Evolutionary conservation across 2,113 vertebrate species (phyloP), one percentile per base, ranked within the genome.

Genomic region (Triplophysa siluroides): DNA sequence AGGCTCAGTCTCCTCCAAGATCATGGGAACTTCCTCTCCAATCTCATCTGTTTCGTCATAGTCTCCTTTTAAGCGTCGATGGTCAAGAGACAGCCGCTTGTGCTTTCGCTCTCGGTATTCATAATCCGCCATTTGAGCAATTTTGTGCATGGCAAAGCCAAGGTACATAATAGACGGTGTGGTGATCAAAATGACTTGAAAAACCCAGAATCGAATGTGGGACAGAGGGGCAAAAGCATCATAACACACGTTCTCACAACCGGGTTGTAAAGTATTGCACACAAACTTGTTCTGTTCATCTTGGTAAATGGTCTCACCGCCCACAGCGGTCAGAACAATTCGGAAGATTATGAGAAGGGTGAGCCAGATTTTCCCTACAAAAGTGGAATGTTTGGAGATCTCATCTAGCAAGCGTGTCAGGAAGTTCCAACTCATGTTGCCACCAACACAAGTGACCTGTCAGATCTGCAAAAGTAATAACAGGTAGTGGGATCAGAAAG

Each of bases 301-400:
- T 0, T 96, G 96, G 90, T 97, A 97, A 85, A 97, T 97, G 0
- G 96, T 95, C 80, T 97, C 96, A 0, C 96, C 96, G 0, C 96
- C 96, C 4, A 96, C 96, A 0, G 94, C 95, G 0, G 95, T 96
- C 87, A 97, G 88, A 78, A 97, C 96, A 0, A 97, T 96, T 67
- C 96, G 93, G 83, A 97, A 97, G 13, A 97, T 91, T 0, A 97
- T 95, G 74, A 97, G 93, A 41, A 96, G 88, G 0, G 95, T 97
- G 69, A 97, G 91, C 96, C 96, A 97, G 81, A 97, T 92, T 89
- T 97, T 97, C 66, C 96, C 96, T 78, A 97, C 95, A 0, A 96
- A 97, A 41, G 96, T 97, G 0, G 96, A 97, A 85, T 97, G 96
- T 76, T 97, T 96, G 90, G 95, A 95, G 83, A 97, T 97, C 91